phyloP scores from a whole-genome alignment of 2,797 vertebrate genomes.

The Apogon talboti region DNA sequence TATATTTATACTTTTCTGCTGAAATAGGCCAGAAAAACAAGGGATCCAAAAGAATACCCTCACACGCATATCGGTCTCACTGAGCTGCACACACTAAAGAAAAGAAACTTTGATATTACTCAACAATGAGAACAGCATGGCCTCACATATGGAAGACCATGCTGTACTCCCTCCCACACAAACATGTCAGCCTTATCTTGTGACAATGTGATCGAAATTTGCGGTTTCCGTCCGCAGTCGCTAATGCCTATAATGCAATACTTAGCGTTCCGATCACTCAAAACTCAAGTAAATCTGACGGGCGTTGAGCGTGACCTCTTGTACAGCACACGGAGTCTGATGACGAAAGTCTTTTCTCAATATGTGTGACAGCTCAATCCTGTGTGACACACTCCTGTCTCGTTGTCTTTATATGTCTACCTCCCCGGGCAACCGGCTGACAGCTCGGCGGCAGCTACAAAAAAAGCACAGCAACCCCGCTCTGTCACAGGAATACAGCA shows the following conservation, averaged over 20 bases:
- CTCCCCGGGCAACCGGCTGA: constrained; percentile 56
- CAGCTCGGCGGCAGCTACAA: constrained; percentile 54
- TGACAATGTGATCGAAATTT: constrained; percentile 7
- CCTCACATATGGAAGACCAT: background rate
- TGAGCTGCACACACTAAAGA: background rate
- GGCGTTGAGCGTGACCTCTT: constrained; percentile 21
- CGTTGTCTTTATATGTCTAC: constrained; percentile 54
- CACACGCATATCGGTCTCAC: background rate
- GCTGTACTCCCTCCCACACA: background rate
- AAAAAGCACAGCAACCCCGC: constrained; percentile 38
- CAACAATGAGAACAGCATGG: constrained; percentile 10
- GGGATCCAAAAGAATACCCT: background rate
- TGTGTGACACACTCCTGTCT: constrained; percentile 62
- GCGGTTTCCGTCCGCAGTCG: background rate
- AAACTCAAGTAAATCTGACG: constrained; percentile 32
- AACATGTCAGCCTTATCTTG: background rate
- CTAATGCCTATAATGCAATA: constrained; percentile 9
- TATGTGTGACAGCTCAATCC: constrained; percentile 75
- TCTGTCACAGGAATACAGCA: constrained; percentile 41
- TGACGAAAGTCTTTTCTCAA: constrained; percentile 57
- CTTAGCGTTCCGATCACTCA: constrained; percentile 11
- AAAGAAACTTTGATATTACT: constrained; percentile 7
- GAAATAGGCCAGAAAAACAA: constrained; percentile 12
- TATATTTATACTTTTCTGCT: background rate
- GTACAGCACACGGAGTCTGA: constrained; percentile 8